Percentiles rank a stretch among this genome's conserved stretches.
phyloP scores from a whole-genome alignment of 2,113 vertebrate genomes.

The Apus apus region DNA sequence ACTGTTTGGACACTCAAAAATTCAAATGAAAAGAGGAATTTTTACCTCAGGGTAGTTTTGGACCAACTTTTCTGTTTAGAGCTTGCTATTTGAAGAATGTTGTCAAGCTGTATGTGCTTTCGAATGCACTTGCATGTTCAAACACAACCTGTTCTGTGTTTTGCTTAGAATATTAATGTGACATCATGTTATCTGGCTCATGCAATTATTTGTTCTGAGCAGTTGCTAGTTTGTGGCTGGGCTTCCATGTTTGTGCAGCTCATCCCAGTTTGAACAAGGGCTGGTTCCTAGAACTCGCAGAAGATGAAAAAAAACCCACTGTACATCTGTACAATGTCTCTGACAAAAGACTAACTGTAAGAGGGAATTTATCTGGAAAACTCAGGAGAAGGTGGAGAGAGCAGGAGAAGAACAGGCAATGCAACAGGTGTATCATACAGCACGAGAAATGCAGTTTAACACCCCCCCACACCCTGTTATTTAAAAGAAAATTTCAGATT shows the following conservation, averaged over 20 bases:
- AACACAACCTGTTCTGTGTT: not conserved
- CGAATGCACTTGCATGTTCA: not conserved
- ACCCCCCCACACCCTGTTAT: no score
- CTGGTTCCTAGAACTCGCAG: not conserved
- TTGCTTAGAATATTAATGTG: not conserved
- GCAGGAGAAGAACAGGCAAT: not conserved
- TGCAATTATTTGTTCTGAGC: not conserved
- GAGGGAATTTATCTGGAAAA: not conserved
- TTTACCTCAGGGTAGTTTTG: not conserved
- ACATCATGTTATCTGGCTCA: not conserved
- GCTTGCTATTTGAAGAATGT: not conserved
- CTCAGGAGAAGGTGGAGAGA: not conserved
- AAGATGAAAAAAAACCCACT: not conserved
- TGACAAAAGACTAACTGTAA: not conserved
- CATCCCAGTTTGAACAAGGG: not conserved
- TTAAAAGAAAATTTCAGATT: not conserved
- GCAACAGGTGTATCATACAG: not conserved
- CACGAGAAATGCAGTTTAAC: not conserved
- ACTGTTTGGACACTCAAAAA: not conserved
- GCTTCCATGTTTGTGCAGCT: not conserved
- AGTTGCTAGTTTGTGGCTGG: not conserved
- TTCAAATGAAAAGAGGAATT: not conserved
- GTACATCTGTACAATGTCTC: not conserved
- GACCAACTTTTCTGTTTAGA: not conserved
- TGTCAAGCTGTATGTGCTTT: not conserved